A percentile compares a stretch with the other conserved stretches of the same genome.
These are phyloP conservation scores for Urocyon cinereoargenteus DNA, from an alignment of 2,797 vertebrate genomes.

Conservation along the genomic window DNA sequence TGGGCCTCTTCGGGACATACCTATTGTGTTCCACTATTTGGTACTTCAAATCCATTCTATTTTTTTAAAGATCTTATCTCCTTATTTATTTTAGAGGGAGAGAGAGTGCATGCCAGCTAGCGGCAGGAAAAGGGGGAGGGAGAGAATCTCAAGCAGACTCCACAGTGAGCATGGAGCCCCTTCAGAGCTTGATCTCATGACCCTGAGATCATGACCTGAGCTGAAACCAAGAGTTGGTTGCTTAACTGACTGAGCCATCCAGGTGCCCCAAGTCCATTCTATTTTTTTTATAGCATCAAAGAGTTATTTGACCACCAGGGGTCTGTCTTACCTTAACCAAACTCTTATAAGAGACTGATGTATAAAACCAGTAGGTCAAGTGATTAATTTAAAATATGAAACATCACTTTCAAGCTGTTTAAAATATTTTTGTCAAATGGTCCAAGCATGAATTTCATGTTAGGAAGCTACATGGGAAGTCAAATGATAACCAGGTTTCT, in stretches of 20 bases:
- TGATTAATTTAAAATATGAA: constrained; percentile 6
- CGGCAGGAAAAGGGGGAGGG: neutral
- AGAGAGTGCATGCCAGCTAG: neutral
- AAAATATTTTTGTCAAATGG: constrained; percentile 34
- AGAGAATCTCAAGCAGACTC: neutral
- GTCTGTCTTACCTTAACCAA: constrained; percentile 12
- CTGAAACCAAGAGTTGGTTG: neutral
- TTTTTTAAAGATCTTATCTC: neutral
- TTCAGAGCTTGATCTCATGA: neutral
- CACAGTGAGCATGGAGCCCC: neutral
- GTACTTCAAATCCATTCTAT: neutral
- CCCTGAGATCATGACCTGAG: neutral
- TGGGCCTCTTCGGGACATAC: neutral
- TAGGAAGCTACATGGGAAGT: constrained; percentile 14
- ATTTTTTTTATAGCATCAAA: neutral
- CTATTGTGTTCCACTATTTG: neutral
- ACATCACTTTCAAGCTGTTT: neutral
- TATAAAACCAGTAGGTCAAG: neutral
- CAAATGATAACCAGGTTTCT: constrained; percentile 16
- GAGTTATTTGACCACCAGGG: neutral
- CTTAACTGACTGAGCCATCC: neutral
- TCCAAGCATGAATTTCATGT: neutral
- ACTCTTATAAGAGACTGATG: neutral
- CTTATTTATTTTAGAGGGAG: neutral
- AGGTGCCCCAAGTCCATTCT: neutral